These are phyloP conservation scores for Gnathonemus longibarbis DNA, from an alignment of 2,113 vertebrate genomes.

Conservation along the genomic window DNA sequence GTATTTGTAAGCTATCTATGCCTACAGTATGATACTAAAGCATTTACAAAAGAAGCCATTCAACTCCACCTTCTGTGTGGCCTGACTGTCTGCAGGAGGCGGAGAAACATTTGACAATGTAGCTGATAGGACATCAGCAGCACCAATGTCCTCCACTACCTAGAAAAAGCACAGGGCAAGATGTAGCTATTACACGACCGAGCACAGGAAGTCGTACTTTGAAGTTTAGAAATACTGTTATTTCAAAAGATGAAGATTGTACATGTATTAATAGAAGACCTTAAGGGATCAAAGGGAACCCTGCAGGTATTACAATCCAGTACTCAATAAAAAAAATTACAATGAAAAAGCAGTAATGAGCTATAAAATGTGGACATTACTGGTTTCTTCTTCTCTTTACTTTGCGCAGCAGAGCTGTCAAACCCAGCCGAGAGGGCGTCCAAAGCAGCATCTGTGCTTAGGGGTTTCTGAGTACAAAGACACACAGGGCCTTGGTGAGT, in stretches of 20 bases:
- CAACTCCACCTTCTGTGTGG: conserved; percentile 42
- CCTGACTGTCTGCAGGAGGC: conserved; percentile 26
- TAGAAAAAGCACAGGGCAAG: background rate
- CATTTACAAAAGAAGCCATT: background rate
- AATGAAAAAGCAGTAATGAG: background rate
- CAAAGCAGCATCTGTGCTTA: conserved; percentile 55
- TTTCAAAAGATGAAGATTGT: background rate
- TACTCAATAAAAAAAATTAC: background rate
- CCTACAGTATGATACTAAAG: background rate
- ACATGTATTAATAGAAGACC: background rate
- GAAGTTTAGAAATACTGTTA: background rate
- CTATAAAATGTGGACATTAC: conserved; percentile 34
- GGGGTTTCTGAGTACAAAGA: conserved; percentile 42
- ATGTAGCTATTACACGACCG: background rate
- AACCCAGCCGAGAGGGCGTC: conserved; percentile 55
- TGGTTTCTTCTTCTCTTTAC: conserved; percentile 33
- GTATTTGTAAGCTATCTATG: background rate
- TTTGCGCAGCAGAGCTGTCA: conserved; percentile 32
- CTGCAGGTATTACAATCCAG: background rate
- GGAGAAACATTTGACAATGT: conserved; percentile 44
- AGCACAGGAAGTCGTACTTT: background rate
- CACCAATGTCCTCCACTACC: conserved; percentile 32
- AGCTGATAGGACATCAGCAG: conserved; percentile 31
- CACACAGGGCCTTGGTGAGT: background rate
- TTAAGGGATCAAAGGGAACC: background rate